phyloP scores from a whole-genome alignment of 2,113 vertebrate species.

The Polypterus senegalus region DNA sequence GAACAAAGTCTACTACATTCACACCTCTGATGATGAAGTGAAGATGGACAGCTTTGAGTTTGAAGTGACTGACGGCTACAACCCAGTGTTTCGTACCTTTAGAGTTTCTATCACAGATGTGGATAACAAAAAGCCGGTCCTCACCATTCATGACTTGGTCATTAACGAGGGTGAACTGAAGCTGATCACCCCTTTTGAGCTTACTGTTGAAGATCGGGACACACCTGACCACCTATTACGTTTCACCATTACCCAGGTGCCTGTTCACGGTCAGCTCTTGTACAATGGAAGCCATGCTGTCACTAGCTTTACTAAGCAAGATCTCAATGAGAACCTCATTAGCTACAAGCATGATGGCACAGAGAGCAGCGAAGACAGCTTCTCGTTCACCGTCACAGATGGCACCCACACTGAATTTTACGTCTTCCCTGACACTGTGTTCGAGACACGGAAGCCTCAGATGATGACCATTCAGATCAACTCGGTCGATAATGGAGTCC shows the following conservation, averaged over 20 bases:
- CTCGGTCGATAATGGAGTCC: slow-evolving; percentile 26
- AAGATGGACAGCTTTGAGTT: slow-evolving; percentile 44
- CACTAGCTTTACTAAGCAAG: slow-evolving; percentile 39
- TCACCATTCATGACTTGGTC: slow-evolving; percentile 30
- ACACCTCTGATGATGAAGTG: slow-evolving; percentile 32
- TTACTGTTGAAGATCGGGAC: slow-evolving; percentile 37
- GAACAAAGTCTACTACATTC: slow-evolving; percentile 41
- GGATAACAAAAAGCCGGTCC: slow-evolving; percentile 41
- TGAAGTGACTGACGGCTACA: slow-evolving; percentile 36
- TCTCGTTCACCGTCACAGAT: slow-evolving; percentile 44
- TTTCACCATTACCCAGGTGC: slow-evolving; percentile 35
- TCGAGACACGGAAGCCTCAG: slow-evolving; percentile 34
- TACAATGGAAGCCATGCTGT: slow-evolving; percentile 31
- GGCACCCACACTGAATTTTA: slow-evolving; percentile 33
- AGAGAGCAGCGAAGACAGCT: slow-evolving; percentile 33
- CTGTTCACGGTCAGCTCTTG: slow-evolving; percentile 35
- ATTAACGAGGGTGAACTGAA: slow-evolving; percentile 32
- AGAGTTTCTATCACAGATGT: slow-evolving; percentile 32
- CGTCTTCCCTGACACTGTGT: slow-evolving; percentile 32
- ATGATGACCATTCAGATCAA: slow-evolving; percentile 35
- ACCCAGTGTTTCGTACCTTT: slow-evolving; percentile 29
- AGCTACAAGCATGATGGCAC: slow-evolving; percentile 37
- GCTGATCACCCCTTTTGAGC: slow-evolving; percentile 41
- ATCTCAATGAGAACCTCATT: slow-evolving; percentile 41
- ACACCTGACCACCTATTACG: slow-evolving; percentile 32